These are phyloP conservation scores for Hyles euphorbiae DNA, from an alignment of 1,140 invertebrate genomes.

Conservation along the genomic window DNA sequence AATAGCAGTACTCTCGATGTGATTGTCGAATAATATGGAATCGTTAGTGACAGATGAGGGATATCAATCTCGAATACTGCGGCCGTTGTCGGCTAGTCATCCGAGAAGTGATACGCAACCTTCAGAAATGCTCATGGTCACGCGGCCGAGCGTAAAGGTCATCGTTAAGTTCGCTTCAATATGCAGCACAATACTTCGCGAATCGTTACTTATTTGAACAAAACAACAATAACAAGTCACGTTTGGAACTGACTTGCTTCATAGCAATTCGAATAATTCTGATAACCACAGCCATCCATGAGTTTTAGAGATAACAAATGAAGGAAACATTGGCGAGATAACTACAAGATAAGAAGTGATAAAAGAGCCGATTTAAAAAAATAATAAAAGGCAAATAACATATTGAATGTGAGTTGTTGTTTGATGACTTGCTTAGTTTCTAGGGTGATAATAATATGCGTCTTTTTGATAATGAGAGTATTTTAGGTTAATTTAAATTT, in stretches of 20 bases:
- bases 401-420: too few relatives aligned
- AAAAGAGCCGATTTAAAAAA: slow-evolving; percentile 11
- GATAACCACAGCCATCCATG: background rate
- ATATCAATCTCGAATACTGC: background rate
- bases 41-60: background rate
- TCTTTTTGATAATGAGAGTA: too few relatives aligned
- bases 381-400: too few relatives aligned
- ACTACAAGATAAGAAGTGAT: slow-evolving; percentile 27
- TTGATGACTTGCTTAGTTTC: too few relatives aligned
- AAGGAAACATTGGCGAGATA: slow-evolving; percentile 34
- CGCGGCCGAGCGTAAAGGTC: slow-evolving; percentile 61
- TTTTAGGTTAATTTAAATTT: too few relatives aligned
- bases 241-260: background rate
- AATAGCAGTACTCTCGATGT: slow-evolving; percentile 2
- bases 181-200: slow-evolving; percentile 37
- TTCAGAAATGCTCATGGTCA: slow-evolving; percentile 65
- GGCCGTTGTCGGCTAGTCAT: slow-evolving; percentile 3
- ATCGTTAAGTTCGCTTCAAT: slow-evolving; percentile 39
- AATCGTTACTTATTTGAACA: slow-evolving; percentile 22
- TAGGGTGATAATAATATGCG: too few relatives aligned
- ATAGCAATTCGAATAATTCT: background rate
- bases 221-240: slow-evolving; percentile 5
- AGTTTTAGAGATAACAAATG: slow-evolving; percentile 24
- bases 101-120: slow-evolving; percentile 45
- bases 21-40: slow-evolving; percentile 3